Evolutionary conservation across 2,888 invertebrate species (phyloP).

Genomic region (Aricia artaxerxes): DNA sequence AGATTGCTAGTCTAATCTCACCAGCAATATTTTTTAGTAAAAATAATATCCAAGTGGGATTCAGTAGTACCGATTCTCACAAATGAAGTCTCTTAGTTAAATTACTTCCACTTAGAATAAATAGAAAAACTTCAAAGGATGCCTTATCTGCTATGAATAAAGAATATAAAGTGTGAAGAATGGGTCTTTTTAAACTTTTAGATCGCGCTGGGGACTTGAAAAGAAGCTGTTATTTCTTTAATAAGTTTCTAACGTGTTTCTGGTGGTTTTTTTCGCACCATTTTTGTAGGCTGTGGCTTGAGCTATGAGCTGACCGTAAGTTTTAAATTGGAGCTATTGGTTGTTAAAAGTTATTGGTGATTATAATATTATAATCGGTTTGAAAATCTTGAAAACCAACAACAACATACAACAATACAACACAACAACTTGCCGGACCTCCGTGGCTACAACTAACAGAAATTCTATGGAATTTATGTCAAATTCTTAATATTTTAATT

Average conservation of each 20-base stretch:
- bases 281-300: neutral
- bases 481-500: too few species aligned
- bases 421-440: too few species aligned
- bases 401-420: too few species aligned
- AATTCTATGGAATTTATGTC: too few species aligned
- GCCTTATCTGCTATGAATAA: conserved; percentile 14
- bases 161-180: conserved; percentile 19
- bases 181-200: neutral
- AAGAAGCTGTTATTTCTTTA: conserved; percentile 17
- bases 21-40: neutral
- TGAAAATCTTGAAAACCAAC: too few species aligned
- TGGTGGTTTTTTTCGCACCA: neutral
- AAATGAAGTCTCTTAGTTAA: conserved; percentile 13
- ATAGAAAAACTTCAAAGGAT: conserved; percentile 5
- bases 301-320: neutral
- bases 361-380: too few species aligned
- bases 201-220: neutral
- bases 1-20: neutral
- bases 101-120: neutral
- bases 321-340: neutral
- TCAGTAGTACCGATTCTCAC: neutral
- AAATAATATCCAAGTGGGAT: neutral
- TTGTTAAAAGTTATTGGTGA: too few species aligned
- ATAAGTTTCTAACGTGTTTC: neutral
- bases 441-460: too few species aligned